Base-by-base conservation (phyloP, 2,113 vertebrate species). In the Malaclemys terrapin region DNA sequence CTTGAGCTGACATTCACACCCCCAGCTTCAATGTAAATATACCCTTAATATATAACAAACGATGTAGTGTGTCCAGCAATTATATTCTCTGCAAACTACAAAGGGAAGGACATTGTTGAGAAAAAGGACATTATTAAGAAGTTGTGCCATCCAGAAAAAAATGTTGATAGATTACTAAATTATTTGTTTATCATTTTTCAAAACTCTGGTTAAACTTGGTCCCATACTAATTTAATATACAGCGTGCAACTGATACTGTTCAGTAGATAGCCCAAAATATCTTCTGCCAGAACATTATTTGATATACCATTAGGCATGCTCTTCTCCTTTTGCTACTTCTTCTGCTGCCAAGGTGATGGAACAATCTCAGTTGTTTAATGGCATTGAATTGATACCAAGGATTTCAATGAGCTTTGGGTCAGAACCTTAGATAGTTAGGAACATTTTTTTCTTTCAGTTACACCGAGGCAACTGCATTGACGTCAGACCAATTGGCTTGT, bases 91-190 rank as follows among this genome's bases (percentile, higher is more conserved):
- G 78, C 82, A 89, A 90, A 57, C 22, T 5, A 56, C 24, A 82
- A 82, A 53, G 2, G 42, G 24, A 88, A 13, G 1, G 69, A 29
- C 1, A 75, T 57, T 57, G 3, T 12, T 38, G 5, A 79, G 56
- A 53, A 3, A 80, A 75, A 22, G 2, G 86, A 50, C 5, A 5
- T 29, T 59, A 11, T 29, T 59, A 52, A n/a, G 56, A 89, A 1
- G 6, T 31, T 4, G 65, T 4, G 91, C 84, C 10, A 49, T 57
- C 8, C 24, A 20, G 52, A 91, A 84, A 86, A 0, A 0, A 1
- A 1, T 54, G 83, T 9, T 0, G 0, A n/a, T 13, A 5, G 35
- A 89, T 78, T 82, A 10, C 3, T 22, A 22, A 29, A 1, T 0
- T 0, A 19, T 53, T 91, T 87, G 75, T 83, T 2, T 16, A 78